A percentile compares a stretch with the other conserved stretches of the same genome.
Evolutionary conservation across 2,888 invertebrate genomes (phyloP).

Genomic region (Holacanthella duospinosa): DNA sequence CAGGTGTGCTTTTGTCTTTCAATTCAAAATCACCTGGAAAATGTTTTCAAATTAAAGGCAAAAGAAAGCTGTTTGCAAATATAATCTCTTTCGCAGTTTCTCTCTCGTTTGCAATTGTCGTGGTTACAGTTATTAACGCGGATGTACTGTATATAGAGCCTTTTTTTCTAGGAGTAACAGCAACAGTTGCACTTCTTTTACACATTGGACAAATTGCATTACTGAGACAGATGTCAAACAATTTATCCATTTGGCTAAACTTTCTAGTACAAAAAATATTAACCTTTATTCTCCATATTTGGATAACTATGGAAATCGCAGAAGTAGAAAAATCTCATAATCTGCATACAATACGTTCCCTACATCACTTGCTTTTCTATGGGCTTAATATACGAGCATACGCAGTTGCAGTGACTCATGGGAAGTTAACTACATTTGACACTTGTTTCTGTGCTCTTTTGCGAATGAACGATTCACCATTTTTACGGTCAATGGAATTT

Average conservation of each 20-base stretch:
- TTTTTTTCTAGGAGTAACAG: neutral
- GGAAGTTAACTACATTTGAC: conserved; percentile 26
- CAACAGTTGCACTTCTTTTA: neutral
- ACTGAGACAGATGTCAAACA: neutral
- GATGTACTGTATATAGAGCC: neutral
- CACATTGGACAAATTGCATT: too few species aligned
- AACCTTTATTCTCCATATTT: conserved; percentile 26
- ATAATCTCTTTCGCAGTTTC: neutral
- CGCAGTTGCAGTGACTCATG: conserved; percentile 24
- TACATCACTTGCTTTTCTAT: conserved; percentile 24
- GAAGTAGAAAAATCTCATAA: conserved; percentile 9
- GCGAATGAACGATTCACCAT: neutral
- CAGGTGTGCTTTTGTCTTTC: neutral
- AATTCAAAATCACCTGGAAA: neutral
- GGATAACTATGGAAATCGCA: conserved; percentile 23
- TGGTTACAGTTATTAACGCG: neutral
- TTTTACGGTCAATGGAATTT: neutral
- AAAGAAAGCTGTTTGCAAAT: neutral
- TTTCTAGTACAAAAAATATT: conserved; percentile 4
- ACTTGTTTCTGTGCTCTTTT: conserved; percentile 12
- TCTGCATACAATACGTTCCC: conserved; percentile 16
- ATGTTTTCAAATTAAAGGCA: neutral
- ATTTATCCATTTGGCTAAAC: neutral
- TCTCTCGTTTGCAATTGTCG: neutral
- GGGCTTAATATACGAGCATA: conserved; percentile 28